Evolutionary conservation across 2,888 invertebrate species (phyloP), one percentile per base, ranked within the genome.

Genomic region (Ptychoptera albimana): DNA sequence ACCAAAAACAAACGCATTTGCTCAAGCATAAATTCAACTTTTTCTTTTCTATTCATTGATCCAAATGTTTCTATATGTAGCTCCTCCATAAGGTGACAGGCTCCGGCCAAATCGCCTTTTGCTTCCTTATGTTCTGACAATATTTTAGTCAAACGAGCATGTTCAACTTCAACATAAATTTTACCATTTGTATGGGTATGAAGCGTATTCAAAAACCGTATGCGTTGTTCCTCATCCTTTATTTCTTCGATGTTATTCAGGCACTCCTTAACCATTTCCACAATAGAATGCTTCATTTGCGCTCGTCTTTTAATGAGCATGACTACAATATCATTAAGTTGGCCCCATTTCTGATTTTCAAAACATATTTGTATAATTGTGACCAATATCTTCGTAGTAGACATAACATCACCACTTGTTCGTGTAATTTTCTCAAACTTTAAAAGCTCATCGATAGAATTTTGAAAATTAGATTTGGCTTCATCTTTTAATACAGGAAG

Each of bases 161-260:
- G 71, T 65, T 96, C 94, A 2, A 92, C 91, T 71, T 96, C 94
- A 14, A 96, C 93, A 60, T 94, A 94, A 50, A 96, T 93, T 78
- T 94, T 94, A 52, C 94, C 94, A 59, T 91, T 91, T 0, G 93
- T 93, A 11, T 94, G 92, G 12, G 79, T 75, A 51, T 87, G 73
- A 31, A 96, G 66, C 1, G 93, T 91, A 60, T 92, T 92, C 58
- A 96, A 93, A 2, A 94, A 71, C 58, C 89, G 86, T 44, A 92
- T 75, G 68, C 82, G 83, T 0, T 78, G 77, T 51, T 86, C 86
- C 59, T 84, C 81, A 54, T 83, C 80, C 0, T 86, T 84, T 32
- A 85, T 82, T 61, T 83, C 75, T 55, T 91, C 87, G 6, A 93
- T 82, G 57, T 86, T 91, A 40, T 74, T 75, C 59, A 79, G 87